phyloP scores from a whole-genome alignment of 2,888 invertebrate species.

The Petrolisthes manimaculis region DNA sequence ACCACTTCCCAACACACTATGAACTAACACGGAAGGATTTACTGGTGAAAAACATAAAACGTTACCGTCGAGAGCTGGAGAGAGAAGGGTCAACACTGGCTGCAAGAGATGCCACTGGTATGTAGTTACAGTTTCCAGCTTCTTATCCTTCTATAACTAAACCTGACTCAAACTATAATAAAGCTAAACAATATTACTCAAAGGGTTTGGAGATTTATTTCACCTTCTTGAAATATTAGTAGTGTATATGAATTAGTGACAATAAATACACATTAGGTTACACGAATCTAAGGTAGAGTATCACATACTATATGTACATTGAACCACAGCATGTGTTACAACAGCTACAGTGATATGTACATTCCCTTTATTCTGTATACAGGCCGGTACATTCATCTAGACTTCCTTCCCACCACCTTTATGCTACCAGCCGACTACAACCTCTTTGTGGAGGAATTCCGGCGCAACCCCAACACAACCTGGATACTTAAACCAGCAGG shows the following conservation, averaged over 20 bases:
- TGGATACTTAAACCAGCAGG: conserved; percentile 99
- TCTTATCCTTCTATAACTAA: no score
- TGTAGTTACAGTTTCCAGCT: no score
- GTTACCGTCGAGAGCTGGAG: conserved; percentile 92
- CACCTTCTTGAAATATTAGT: no score
- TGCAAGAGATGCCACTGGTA: conserved; percentile 76
- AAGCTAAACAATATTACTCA: no score
- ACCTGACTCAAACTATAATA: no score
- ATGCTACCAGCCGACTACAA: conserved; percentile 96
- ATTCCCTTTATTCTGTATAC: background rate
- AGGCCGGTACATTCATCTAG: conserved; percentile 82
- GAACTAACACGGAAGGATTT: conserved; percentile 96
- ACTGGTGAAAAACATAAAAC: conserved; percentile 93
- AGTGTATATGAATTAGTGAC: no score
- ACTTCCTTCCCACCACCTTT: conserved; percentile 94
- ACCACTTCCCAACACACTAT: conserved; percentile 96
- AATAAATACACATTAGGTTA: no score
- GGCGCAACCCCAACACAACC: conserved; percentile 92
- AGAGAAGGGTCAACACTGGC: conserved; percentile 89
- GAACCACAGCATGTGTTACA: no score
- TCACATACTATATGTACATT: no score
- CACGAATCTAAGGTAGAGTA: no score
- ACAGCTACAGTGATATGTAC: background rate
- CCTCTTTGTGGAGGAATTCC: conserved; percentile 95
- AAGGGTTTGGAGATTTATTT: no score